Evolutionary conservation across 37 sponge, comb jelly and placozoan genomes (phyloP), one percentile per base, ranked within the genome.

Genomic region (Amphimedon queenslandica): DNA sequence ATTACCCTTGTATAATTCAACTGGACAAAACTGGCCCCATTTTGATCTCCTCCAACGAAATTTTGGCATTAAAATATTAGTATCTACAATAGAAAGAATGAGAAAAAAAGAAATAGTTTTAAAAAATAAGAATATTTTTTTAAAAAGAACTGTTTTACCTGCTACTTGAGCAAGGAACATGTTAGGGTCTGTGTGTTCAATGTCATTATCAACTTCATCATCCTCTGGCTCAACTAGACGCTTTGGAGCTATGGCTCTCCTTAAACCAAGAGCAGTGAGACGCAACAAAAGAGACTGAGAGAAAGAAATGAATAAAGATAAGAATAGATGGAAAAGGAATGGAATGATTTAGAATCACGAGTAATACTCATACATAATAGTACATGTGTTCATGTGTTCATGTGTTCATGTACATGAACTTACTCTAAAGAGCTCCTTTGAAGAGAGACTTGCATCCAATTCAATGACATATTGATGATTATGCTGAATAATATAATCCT

Each of bases 21-120:
- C 94, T 27, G 98, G 98, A 81, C 94, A 93, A 66, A 72, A 85
- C 18, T 86, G 55, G 25, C 94, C 87, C 98, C 98, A 96, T 37
- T 82, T 87, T 24, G 89, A 88, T 23, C 88, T 79, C 40, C 80
- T 69, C 98, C 98, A 96, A 4, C 89, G 74, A 55, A 90, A 93
- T 36, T 79, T 55, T 31, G 98, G 84, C 25, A 76, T 57, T 11
- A 93, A 24, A 37, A 67, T 79, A 10, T 69, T 75, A 1, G 75
- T 82, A 10, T 72, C 82, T 47, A 47, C 53, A 47, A 47, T n/a
- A n/a, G n/a, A n/a, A n/a, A n/a, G n/a, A n/a, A n/a, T n/a, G n/a
- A n/a, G n/a, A n/a, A n/a, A n/a, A n/a, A n/a, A n/a, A n/a, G n/a
- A n/a, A n/a, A n/a, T n/a, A n/a, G n/a, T n/a, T n/a, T n/a, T n/a